These are phyloP conservation scores for Murina feae DNA, from an alignment of 2,113 vertebrate species.

Conservation along the genomic window DNA sequence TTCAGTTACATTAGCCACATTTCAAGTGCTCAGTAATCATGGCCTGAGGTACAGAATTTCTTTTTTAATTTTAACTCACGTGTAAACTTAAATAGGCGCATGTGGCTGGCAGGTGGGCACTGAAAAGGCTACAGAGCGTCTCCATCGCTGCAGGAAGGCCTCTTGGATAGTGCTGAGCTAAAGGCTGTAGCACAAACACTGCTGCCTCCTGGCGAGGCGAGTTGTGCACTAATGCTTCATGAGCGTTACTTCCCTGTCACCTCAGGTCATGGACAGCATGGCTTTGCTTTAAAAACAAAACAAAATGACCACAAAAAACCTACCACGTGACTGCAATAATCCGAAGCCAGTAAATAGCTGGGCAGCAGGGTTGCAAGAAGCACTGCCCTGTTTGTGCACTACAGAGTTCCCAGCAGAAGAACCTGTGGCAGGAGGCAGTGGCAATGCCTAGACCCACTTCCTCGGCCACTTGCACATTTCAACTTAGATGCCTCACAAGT, in stretches of 20 bases:
- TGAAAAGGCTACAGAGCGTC: not conserved
- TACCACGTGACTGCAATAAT: conserved; percentile 86
- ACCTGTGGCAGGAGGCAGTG: not conserved
- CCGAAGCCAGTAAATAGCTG: conserved; percentile 80
- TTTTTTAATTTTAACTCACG: not conserved
- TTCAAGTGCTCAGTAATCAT: not conserved
- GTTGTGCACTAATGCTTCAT: too few relatives aligned
- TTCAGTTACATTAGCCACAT: not conserved
- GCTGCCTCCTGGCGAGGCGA: not conserved
- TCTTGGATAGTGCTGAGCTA: not conserved
- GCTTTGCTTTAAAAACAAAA: conserved; percentile 75
- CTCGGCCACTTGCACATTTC: not conserved
- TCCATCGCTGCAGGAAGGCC: not conserved
- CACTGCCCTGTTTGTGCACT: conserved; percentile 83
- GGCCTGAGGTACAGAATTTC: not conserved
- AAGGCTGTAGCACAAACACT: not conserved
- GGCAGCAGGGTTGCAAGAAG: conserved; percentile 73
- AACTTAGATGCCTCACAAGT: not conserved
- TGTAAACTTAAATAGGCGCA: not conserved
- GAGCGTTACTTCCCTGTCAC: conserved; percentile 78
- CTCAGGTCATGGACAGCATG: conserved; percentile 84
- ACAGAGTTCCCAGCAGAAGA: conserved; percentile 40
- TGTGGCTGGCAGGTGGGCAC: not conserved
- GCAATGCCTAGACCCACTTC: not conserved
- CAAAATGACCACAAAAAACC: conserved; percentile 73